Evolutionary conservation across 2,113 vertebrate genomes (phyloP).

Genomic region (Dunckerocampus dactyliophorus): DNA sequence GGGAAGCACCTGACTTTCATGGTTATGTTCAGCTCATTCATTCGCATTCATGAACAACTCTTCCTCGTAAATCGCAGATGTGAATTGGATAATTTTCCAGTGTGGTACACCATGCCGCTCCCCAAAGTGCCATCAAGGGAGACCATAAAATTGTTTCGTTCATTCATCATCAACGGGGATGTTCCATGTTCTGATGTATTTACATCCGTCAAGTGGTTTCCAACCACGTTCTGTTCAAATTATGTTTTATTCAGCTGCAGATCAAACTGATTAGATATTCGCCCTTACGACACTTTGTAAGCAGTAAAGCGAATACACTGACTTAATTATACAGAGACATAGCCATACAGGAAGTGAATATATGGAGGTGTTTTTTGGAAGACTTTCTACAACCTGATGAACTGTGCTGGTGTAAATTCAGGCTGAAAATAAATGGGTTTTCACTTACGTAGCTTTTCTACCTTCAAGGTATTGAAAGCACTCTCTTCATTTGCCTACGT

Average conservation of each 20-base stretch:
- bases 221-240: constrained; percentile 17
- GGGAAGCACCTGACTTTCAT: background rate
- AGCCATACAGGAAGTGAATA: constrained; percentile 8
- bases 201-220: constrained; percentile 15
- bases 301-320: background rate
- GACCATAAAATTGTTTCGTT: constrained; percentile 12
- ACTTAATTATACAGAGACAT: constrained; percentile 8
- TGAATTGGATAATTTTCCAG: constrained; percentile 24
- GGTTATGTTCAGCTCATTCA: constrained; percentile 15
- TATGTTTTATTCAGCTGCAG: constrained; percentile 31
- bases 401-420: background rate
- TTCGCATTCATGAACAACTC: constrained; percentile 22
- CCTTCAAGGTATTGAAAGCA: too few species aligned
- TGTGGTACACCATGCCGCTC: constrained; percentile 3
- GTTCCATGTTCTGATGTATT: constrained; percentile 21
- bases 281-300: background rate
- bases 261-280: constrained; percentile 19
- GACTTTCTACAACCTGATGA: too few species aligned
- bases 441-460: too few species aligned
- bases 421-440: too few species aligned
- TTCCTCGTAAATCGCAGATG: constrained; percentile 1
- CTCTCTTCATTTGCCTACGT: too few species aligned
- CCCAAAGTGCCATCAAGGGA: constrained; percentile 10
- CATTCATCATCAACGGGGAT: constrained; percentile 23
- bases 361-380: background rate